These are phyloP conservation scores for Mylabris phalerata DNA, from an alignment of 1,140 invertebrate species.

Conservation along the genomic window DNA sequence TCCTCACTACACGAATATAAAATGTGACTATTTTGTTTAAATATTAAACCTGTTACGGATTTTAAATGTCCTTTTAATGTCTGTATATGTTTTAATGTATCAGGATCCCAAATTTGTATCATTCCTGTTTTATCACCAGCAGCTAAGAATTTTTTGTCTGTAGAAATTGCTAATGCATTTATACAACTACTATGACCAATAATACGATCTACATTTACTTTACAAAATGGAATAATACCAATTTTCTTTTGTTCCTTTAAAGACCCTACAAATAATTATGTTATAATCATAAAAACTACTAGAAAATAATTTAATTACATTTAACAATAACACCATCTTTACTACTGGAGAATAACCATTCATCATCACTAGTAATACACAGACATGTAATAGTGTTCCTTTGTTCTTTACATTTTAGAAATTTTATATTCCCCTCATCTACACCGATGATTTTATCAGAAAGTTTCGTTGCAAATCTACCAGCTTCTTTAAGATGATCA, in stretches of 20 bases:
- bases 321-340: slow-evolving; percentile 86
- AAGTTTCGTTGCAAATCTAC: slow-evolving; percentile 65
- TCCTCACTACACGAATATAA: slow-evolving; percentile 83
- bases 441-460: slow-evolving; percentile 58
- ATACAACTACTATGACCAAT: slow-evolving; percentile 55
- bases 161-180: slow-evolving; percentile 68
- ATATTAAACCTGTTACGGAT: slow-evolving; percentile 70
- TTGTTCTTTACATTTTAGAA: slow-evolving; percentile 66
- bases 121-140: slow-evolving; percentile 68
- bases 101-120: slow-evolving; percentile 80
- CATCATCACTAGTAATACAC: slow-evolving; percentile 66
- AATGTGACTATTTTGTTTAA: slow-evolving; percentile 81
- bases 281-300: slow-evolving; percentile 4
- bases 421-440: slow-evolving; percentile 42
- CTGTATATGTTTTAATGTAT: slow-evolving; percentile 68
- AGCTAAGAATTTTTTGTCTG: slow-evolving; percentile 78
- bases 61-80: slow-evolving; percentile 76
- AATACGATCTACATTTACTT: slow-evolving; percentile 43
- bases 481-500: slow-evolving; percentile 79
- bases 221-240: slow-evolving; percentile 45
- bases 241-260: slow-evolving; percentile 49
- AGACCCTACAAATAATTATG: slow-evolving; percentile 45
- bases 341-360: slow-evolving; percentile 73
- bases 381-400: slow-evolving; percentile 74
- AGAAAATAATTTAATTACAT: slow-evolving; percentile 50